phyloP scores from a whole-genome alignment of 2,113 vertebrate genomes.

The Ancistrus triradiatus region DNA sequence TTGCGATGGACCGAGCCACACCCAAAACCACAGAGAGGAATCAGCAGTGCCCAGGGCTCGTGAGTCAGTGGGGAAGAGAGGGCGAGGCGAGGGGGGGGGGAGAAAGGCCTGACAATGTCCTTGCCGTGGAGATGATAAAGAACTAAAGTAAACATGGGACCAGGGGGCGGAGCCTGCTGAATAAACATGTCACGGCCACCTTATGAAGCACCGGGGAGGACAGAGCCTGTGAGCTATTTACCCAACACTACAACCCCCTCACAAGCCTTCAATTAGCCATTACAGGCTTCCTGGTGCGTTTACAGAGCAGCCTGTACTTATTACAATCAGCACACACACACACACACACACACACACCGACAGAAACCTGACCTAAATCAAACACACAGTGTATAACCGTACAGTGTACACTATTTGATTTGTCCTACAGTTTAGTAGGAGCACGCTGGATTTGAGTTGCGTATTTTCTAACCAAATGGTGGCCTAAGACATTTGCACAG shows the following conservation, averaged over 20 bases:
- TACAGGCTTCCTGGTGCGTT: not conserved
- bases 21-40: too few relatives aligned
- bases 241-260: not conserved
- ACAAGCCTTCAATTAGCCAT: constrained; percentile 23
- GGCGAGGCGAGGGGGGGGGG: not conserved
- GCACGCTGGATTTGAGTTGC: too few relatives aligned
- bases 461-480: too few relatives aligned
- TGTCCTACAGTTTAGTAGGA: too few relatives aligned
- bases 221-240: constrained; percentile 27
- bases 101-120: constrained; percentile 27
- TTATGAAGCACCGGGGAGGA: constrained; percentile 6
- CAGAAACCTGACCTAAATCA: too few relatives aligned
- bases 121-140: constrained; percentile 42
- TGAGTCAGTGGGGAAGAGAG: not conserved
- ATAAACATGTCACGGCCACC: constrained; percentile 27
- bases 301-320: not conserved
- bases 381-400: too few relatives aligned
- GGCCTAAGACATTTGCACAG: too few relatives aligned
- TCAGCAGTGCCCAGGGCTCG: not conserved
- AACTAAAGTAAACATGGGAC: constrained; percentile 45
- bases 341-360: too few relatives aligned
- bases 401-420: too few relatives aligned
- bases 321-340: too few relatives aligned
- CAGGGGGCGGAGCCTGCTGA: constrained; percentile 17
- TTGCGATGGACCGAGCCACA: not conserved